Conservation (phyloP, 2,888 invertebrate species). For the Tanytarsus gracilentus region DNA sequence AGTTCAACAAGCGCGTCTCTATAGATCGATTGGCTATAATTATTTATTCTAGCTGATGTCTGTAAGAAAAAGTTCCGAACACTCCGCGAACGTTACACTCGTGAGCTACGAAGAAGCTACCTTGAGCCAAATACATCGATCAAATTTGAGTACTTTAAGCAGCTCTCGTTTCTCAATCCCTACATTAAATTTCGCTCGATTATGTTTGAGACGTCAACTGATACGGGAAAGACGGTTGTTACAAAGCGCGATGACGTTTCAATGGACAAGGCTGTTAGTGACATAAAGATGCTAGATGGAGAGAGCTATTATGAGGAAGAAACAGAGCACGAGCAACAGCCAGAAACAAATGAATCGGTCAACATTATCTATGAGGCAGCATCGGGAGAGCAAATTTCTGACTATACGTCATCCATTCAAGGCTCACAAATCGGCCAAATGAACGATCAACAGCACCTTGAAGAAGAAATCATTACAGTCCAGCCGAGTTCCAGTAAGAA, state of each 20-base stretch:
- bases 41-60: constrained; percentile 35
- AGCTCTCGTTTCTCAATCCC: background rate
- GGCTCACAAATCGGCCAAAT: no score
- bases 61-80: constrained; percentile 41
- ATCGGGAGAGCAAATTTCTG: background rate
- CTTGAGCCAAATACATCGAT: constrained; percentile 10
- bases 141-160: constrained; percentile 15
- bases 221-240: background rate
- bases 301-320: background rate
- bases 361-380: constrained; percentile 14
- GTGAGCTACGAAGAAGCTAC: constrained; percentile 36
- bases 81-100: constrained; percentile 41
- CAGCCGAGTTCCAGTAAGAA: background rate
- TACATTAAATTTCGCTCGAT: constrained; percentile 21
- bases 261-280: background rate
- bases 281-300: background rate
- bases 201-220: background rate
- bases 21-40: constrained; percentile 27
- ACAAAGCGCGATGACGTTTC: constrained; percentile 12
- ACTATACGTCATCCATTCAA: no score
- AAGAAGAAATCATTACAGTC: background rate
- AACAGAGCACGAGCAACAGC: background rate
- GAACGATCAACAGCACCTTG: no score
- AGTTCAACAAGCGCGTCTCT: background rate
- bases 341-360: background rate